Conservation (phyloP, 2,113 vertebrate species). For the Thamnophis sirtalis region DNA sequence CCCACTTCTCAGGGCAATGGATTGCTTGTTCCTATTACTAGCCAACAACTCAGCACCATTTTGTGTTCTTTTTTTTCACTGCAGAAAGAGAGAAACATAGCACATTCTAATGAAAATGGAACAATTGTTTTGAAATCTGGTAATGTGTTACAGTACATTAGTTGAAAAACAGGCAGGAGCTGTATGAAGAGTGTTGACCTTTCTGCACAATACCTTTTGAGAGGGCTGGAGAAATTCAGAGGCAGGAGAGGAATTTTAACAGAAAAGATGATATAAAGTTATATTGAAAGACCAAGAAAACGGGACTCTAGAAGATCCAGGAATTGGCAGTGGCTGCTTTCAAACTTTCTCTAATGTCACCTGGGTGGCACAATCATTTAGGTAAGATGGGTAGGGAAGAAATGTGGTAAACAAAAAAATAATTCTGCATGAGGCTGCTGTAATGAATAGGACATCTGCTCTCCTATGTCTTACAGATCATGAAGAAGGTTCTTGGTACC, state of each 20-base stretch:
- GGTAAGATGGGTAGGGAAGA: neutral
- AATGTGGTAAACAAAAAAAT: neutral
- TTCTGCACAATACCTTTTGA: constrained; percentile 47
- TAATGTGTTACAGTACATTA: constrained; percentile 62
- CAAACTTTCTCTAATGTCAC: neutral
- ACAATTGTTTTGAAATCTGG: constrained; percentile 70
- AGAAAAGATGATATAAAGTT: constrained; percentile 31
- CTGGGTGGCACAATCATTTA: neutral
- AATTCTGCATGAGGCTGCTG: neutral
- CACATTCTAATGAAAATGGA: constrained; percentile 63
- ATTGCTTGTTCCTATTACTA: constrained; percentile 63
- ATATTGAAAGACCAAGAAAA: constrained; percentile 20
- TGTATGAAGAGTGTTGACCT: constrained; percentile 55
- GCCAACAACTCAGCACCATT: constrained; percentile 69
- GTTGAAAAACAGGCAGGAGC: constrained; percentile 57
- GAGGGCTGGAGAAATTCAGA: constrained; percentile 44
- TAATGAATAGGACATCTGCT: neutral
- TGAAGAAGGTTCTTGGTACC: neutral
- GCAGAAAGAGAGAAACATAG: constrained; percentile 58
- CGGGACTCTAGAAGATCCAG: constrained; percentile 33
- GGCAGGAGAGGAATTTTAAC: constrained; percentile 39
- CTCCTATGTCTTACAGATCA: neutral
- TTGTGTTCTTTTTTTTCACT: constrained; percentile 10
- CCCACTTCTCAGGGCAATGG: constrained; percentile 52
- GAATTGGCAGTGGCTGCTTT: neutral